These are phyloP conservation scores for Panzeria rudis DNA, from an alignment of 2,888 invertebrate species.

Conservation along the genomic window DNA sequence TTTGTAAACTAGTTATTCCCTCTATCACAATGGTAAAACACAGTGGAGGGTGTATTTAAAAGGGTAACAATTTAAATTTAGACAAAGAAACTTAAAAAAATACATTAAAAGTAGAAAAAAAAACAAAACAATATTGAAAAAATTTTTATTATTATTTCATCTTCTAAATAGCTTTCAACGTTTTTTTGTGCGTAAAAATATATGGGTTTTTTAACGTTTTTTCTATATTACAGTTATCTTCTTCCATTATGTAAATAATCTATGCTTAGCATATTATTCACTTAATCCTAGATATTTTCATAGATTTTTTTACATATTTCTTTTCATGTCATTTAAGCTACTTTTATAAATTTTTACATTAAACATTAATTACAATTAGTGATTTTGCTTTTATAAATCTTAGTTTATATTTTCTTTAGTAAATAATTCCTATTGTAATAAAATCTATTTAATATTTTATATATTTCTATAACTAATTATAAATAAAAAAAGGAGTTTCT, in stretches of 20 bases:
- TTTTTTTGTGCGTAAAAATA: constrained; percentile 72
- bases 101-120: neutral
- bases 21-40: no score
- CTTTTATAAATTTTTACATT: constrained; percentile 54
- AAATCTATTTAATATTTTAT: constrained; percentile 29
- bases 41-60: no score
- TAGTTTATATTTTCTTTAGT: constrained; percentile 15
- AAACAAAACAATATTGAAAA: neutral
- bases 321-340: constrained; percentile 66
- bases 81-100: neutral
- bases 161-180: constrained; percentile 45
- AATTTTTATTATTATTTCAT: no score
- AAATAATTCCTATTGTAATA: constrained; percentile 39
- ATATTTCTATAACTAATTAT: neutral
- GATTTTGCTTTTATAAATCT: constrained; percentile 35
- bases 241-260: constrained; percentile 73
- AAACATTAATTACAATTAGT: constrained; percentile 36
- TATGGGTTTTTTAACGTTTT: constrained; percentile 29
- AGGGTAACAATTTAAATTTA: no score
- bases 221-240: constrained; percentile 70
- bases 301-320: constrained; percentile 63
- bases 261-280: constrained; percentile 77
- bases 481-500: neutral
- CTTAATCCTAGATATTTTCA: constrained; percentile 49
- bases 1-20: no score